phyloP scores from a whole-genome alignment of 2,113 vertebrate species.

The Electrona antarctica region DNA sequence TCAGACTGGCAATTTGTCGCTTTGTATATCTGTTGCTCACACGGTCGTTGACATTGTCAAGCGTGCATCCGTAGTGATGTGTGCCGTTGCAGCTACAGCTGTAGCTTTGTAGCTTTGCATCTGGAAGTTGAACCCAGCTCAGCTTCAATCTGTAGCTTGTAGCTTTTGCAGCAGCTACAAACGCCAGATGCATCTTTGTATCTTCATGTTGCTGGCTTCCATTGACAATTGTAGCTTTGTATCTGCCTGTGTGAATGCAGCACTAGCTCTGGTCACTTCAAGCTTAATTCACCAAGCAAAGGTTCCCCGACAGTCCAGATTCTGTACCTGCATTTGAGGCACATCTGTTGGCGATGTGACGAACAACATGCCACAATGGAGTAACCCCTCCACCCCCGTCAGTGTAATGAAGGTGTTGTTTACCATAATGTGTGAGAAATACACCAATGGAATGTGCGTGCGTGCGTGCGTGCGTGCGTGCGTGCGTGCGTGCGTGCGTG shows the following conservation, averaged over 20 bases:
- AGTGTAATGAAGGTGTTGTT: conserved; percentile 66
- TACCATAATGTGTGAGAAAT: conserved; percentile 67
- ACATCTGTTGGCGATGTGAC: conserved; percentile 58
- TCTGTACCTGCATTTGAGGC: conserved; percentile 38
- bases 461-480: conserved; percentile 33
- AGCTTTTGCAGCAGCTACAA: not conserved
- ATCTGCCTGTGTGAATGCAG: too few relatives aligned
- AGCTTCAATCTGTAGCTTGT: not conserved
- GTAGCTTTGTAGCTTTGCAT: too few relatives aligned
- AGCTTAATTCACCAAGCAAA: not conserved
- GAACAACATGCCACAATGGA: conserved; percentile 56
- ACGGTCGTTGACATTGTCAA: not conserved
- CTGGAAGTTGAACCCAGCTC: not conserved
- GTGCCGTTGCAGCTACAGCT: too few relatives aligned
- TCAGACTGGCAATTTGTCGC: too few relatives aligned
- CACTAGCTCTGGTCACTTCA: too few relatives aligned
- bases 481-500: conserved; percentile 38
- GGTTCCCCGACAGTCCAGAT: conserved; percentile 33
- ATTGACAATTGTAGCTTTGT: too few relatives aligned
- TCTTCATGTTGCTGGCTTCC: too few relatives aligned
- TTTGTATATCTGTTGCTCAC: not conserved
- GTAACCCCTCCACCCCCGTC: conserved; percentile 51
- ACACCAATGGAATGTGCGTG: conserved; percentile 60
- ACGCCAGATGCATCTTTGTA: too few relatives aligned
- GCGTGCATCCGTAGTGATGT: too few relatives aligned